Base-by-base conservation (phyloP, 2,888 invertebrate genomes). In the Yponomeuta sedellus region DNA sequence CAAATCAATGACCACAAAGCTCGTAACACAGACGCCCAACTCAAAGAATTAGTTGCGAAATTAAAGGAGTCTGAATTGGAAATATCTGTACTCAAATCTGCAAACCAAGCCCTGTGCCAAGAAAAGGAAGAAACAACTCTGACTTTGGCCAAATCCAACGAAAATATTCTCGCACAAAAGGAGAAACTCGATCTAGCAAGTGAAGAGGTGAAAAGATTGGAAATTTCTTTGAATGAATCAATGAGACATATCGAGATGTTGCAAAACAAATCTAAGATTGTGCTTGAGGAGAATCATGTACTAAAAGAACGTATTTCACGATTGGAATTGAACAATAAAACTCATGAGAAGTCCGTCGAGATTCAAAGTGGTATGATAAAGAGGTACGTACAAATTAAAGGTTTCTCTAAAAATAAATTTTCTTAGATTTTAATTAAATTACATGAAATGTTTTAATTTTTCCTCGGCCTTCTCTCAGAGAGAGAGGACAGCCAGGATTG, bases 301-400 rank as follows among this genome's bases (percentile, higher is more conserved):
- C 44, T 16, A 16, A 52, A 52, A 52, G 44, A 52, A 52, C 44
- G 16, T 16, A 12, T 52, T 52, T 52, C 16, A 6, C 59, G 40
- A 40, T 40, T 65, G 10, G 22, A 59, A 59, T 10, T 75, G 10
- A 91, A 91, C 70, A 86, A 88, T 5, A 91, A 87, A 71, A 90
- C 86, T 0, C 86, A 86, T 62, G 86, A 89, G 68, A 90, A 87
- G 70, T 82, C 89, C 0, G 84, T 84, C 0, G 83, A 86, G 74
- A 81, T 90, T 69, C 90, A 89, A 70, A 84, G 78, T 69, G 82
- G 78, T 67, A 88, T 88, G 75, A 86, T 90, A 58, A 82, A 74
- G 56, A 88, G 88, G 91, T 89, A 77, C 73, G 68, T 68, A 44
- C 40, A n/a, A 34, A 34, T 34, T 25, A 8, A 34, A 34, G 8